Evolutionary conservation across 92 coral and sea anemone genomes (phyloP), one percentile per base, ranked within the genome.

Genomic region (Desmophyllum pertusum): DNA sequence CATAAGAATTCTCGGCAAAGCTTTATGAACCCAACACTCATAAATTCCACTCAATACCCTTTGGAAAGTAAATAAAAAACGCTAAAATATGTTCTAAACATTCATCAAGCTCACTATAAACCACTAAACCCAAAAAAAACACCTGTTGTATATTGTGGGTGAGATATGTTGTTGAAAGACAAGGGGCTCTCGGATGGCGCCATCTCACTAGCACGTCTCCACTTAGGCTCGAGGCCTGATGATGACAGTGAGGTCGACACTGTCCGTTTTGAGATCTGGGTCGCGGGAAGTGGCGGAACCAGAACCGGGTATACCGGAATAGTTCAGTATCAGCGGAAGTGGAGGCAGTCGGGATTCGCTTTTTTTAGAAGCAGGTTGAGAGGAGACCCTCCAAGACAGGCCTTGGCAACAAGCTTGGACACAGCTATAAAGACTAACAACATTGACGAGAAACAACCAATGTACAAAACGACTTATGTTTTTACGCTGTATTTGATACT

Each of bases 111-210:
- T 15, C 8, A 2, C 10, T 8, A 23, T 25, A 57, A 57, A n/a
- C 25, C 10, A 0, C 10, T 17, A 25, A 59, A 2, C 7, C 25
- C 10, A n/a, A 25, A 59, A 8, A 8, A n/a, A n/a, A 29, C 42
- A 94, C 98, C 98, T 91, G 92, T 17, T 89, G 91, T 36, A 94
- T 70, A 77, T 94, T n/a, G n/a, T n/a, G n/a, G n/a, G 95, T 76
- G 93, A 92, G 63, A 83, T n/a, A 91, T 10, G 95, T 83, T 19
- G 92, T 81, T 5, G 98, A n/a, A 89, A 19, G 98, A 94, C 23
- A 88, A n/a, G n/a, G n/a, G 89, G 61, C 87, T 94, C 31, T 85
- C 92, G 11, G 95, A 89, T 33, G 73, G 70, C 33, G 50, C 84
- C 64, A 89, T 89, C 77, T 97, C 98, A n/a, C 80, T n/a, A n/a